Conservation (phyloP, 2,113 vertebrate species). For the Dasypus novemcinctus region DNA sequence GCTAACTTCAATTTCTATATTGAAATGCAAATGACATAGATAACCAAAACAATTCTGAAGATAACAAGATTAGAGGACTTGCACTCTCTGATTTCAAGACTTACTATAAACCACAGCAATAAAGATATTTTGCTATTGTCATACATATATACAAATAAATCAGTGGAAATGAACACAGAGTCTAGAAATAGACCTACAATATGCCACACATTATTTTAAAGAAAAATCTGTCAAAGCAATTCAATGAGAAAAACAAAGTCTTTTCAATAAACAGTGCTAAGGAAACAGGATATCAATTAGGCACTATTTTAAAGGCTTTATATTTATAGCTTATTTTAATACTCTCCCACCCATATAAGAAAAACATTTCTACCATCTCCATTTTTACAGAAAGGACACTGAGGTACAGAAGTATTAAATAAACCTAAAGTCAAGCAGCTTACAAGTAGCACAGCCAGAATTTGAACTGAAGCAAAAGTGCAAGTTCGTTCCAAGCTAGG, state of each 20-base stretch:
- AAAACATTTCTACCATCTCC: background rate
- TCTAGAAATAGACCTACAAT: background rate
- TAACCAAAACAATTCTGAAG: background rate
- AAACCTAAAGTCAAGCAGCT: background rate
- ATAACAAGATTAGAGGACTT: background rate
- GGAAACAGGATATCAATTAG: background rate
- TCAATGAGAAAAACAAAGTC: background rate
- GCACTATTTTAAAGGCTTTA: background rate
- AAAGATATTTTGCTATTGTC: background rate
- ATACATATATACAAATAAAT: background rate
- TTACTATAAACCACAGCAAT: background rate
- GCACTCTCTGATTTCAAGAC: background rate
- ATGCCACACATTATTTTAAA: background rate
- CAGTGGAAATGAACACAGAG: background rate
- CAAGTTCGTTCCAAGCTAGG: background rate
- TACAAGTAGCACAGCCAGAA: background rate
- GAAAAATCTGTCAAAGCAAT: background rate
- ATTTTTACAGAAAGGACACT: background rate
- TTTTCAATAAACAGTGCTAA: background rate
- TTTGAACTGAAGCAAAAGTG: background rate
- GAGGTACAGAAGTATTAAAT: background rate
- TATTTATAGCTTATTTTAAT: background rate
- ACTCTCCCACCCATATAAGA: background rate
- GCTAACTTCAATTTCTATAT: background rate
- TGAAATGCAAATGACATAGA: slow-evolving; percentile 32